Percentiles rank a stretch among this genome's conserved stretches.
phyloP scores from a whole-genome alignment of 1,140 invertebrate genomes.

The Drosophila nigrodunni region DNA sequence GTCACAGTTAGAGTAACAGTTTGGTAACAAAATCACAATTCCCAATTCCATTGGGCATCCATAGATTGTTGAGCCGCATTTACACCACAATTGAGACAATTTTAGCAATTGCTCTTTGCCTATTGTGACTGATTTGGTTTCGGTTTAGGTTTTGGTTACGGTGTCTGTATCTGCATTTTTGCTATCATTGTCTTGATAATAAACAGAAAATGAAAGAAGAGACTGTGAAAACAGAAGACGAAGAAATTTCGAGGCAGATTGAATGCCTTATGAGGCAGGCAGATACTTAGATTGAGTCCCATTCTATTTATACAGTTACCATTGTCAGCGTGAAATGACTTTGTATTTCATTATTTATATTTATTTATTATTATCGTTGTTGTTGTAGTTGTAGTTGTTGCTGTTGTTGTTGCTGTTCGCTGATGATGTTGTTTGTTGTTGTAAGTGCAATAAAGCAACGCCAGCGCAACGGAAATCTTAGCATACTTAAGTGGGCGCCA shows the following conservation, averaged over 20 bases:
- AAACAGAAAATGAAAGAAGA: conserved; percentile 22
- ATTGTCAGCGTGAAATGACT: conserved; percentile 73
- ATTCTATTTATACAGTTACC: not conserved
- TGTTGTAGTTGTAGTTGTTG: conserved; percentile 21
- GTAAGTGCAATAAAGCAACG: conserved; percentile 57
- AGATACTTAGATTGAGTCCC: not conserved
- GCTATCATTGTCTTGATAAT: conserved; percentile 64
- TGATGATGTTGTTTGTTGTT: conserved; percentile 27
- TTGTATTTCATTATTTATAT: conserved; percentile 80
- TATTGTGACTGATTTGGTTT: conserved; percentile 39
- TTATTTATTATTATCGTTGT: conserved; percentile 63
- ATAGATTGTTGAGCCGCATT: conserved; percentile 7
- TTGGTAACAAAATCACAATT: not conserved
- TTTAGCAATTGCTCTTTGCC: conserved; percentile 15
- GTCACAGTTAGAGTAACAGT: conserved; percentile 2
- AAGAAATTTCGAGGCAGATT: conserved; percentile 14
- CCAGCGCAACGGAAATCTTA: conserved; percentile 71
- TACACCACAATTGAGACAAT: conserved; percentile 24
- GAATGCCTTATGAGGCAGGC: not conserved
- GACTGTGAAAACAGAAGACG: conserved; percentile 1
- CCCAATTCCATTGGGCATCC: conserved; percentile 2
- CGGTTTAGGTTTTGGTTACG: conserved; percentile 10
- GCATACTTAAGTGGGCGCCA: conserved; percentile 69
- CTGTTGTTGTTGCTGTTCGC: conserved; percentile 17
- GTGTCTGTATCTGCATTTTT: conserved; percentile 5